phyloP scores from a whole-genome alignment of 2,113 vertebrate genomes.

The Oncorhynchus mykiss region DNA sequence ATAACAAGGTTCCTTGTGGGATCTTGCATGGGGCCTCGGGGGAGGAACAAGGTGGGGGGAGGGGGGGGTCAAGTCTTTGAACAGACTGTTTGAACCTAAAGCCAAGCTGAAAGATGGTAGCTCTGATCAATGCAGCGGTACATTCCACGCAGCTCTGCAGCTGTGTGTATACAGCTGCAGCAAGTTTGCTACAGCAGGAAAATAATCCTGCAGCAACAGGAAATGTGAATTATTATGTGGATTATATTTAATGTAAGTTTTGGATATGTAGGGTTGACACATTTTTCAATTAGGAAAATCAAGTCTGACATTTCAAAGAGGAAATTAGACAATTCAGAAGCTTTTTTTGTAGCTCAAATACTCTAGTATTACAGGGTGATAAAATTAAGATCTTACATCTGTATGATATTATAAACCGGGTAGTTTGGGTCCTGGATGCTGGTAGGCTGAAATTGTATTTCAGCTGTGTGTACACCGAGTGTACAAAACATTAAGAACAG shows the following conservation, averaged over 20 bases:
- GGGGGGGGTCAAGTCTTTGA: slow-evolving; percentile 58
- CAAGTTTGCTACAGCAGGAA: too few relatives aligned
- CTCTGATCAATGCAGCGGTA: slow-evolving; percentile 39
- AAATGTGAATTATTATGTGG: too few relatives aligned
- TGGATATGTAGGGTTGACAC: too few relatives aligned
- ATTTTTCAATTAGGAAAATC: too few relatives aligned
- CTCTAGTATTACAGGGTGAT: too few relatives aligned
- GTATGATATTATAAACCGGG: neutral
- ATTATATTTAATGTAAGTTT: too few relatives aligned
- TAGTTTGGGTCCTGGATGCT: too few relatives aligned
- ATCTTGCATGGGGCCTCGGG: slow-evolving; percentile 34
- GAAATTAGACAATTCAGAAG: too few relatives aligned
- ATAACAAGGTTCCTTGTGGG: slow-evolving; percentile 55
- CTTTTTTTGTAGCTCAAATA: slow-evolving; percentile 1
- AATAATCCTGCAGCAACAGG: too few relatives aligned
- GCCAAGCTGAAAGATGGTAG: slow-evolving; percentile 63
- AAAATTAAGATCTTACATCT: neutral
- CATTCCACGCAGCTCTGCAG: slow-evolving; percentile 50
- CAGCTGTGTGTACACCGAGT: too few relatives aligned
- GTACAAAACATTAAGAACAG: too few relatives aligned
- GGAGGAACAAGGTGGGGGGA: slow-evolving; percentile 9
- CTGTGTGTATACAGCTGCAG: slow-evolving; percentile 48
- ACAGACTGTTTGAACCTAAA: slow-evolving; percentile 58
- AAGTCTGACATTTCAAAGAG: too few relatives aligned
- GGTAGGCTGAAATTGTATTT: neutral